Conservation (phyloP, 2,797 vertebrate genomes). For the Halcyon leucocephala region DNA sequence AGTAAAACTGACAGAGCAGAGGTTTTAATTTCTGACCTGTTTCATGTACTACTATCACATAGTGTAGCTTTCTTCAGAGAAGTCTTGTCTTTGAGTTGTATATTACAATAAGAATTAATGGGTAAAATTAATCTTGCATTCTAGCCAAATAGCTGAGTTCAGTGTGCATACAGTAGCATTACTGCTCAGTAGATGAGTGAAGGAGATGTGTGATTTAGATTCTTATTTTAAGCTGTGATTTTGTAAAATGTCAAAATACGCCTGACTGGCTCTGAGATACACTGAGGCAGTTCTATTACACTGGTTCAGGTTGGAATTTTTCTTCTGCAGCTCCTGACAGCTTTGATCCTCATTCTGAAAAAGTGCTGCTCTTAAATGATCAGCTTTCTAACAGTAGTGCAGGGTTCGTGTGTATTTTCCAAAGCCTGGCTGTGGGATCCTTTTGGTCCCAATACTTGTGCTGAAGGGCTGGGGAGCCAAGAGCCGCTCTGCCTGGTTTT, state of each 20-base stretch:
- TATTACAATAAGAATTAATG: neutral
- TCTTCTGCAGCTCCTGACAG: neutral
- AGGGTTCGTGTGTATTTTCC: neutral
- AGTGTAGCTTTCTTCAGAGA: neutral
- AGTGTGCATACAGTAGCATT: neutral
- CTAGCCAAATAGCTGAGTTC: neutral
- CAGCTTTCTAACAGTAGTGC: neutral
- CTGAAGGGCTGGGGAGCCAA: neutral
- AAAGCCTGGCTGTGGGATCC: neutral
- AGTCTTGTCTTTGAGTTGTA: neutral
- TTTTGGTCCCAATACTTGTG: neutral
- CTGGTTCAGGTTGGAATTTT: neutral
- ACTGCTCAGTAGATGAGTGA: neutral
- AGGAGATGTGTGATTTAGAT: neutral
- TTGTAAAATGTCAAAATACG: neutral
- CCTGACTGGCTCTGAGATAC: neutral
- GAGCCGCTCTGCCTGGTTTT: neutral
- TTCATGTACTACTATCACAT: neutral
- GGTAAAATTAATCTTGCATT: neutral
- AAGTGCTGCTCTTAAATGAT: neutral
- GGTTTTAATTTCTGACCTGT: neutral
- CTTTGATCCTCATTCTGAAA: neutral
- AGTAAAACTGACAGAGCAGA: neutral
- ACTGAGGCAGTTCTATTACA: neutral
- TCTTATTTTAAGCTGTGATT: neutral